Conservation (phyloP, 1,140 invertebrate species). For the Bombus terrestris region DNA sequence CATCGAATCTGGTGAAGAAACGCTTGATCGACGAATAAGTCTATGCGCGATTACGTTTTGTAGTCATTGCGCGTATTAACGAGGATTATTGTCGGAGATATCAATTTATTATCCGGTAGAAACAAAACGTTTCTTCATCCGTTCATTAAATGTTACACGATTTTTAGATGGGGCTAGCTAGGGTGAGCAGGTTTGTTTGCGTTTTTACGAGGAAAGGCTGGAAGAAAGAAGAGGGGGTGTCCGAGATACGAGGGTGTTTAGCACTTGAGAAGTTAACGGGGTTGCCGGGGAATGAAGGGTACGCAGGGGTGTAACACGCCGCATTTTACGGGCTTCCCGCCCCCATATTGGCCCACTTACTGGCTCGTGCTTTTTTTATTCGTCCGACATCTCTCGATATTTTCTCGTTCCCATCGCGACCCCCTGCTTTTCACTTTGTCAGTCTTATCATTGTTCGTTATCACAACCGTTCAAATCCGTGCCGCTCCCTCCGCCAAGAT, state of each 20-base stretch:
- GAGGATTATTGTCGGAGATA: not conserved
- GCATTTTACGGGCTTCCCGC: slow-evolving; percentile 78
- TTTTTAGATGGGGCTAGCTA: not conserved
- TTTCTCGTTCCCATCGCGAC: not conserved
- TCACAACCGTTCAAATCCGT: not conserved
- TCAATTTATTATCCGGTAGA: not conserved
- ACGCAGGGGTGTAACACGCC: slow-evolving; percentile 61
- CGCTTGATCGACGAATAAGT: too few relatives aligned
- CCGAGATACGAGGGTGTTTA: slow-evolving; percentile 40
- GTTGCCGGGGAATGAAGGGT: slow-evolving; percentile 26
- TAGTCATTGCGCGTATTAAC: too few relatives aligned
- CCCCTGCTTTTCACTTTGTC: not conserved
- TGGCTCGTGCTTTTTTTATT: slow-evolving; percentile 28
- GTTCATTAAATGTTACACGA: not conserved
- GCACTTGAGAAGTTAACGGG: slow-evolving; percentile 35
- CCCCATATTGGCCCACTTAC: slow-evolving; percentile 79
- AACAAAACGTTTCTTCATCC: not conserved
- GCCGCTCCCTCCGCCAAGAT: rapidly evolving
- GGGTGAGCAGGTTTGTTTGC: not conserved
- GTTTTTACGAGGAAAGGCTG: slow-evolving; percentile 9
- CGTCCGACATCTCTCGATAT: slow-evolving; percentile 11
- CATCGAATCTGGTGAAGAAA: too few relatives aligned
- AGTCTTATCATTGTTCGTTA: not conserved
- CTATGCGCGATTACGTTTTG: too few relatives aligned
- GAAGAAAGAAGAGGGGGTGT: not conserved